Conservation (phyloP, 2,888 invertebrate genomes). For the Drosophila lutescens region DNA sequence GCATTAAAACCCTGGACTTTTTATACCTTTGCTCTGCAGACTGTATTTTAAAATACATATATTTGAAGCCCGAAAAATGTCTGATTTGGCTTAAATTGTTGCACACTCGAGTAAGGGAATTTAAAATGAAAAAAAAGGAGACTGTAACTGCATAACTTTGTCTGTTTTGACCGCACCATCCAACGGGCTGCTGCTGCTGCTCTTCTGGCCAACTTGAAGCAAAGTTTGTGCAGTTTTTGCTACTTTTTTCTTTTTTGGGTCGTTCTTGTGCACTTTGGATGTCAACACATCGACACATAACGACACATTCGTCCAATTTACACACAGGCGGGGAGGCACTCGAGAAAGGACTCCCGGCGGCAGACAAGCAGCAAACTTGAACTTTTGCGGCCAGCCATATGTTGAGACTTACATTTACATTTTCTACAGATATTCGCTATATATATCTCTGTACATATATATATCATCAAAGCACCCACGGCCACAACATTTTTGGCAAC, state of each 20-base stretch:
- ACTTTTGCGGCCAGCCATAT: slow-evolving; percentile 73
- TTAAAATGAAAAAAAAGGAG: slow-evolving; percentile 19
- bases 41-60: not conserved
- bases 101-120: slow-evolving; percentile 10
- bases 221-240: slow-evolving; percentile 37
- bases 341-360: slow-evolving; percentile 56
- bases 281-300: slow-evolving; percentile 77
- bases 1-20: not conserved
- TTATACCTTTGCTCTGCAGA: not conserved
- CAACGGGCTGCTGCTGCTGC: slow-evolving; percentile 5
- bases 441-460: slow-evolving; percentile 8
- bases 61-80: not conserved
- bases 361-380: slow-evolving; percentile 77
- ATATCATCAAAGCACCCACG: slow-evolving; percentile 66
- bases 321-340: slow-evolving; percentile 56
- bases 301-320: slow-evolving; percentile 78
- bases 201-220: slow-evolving; percentile 45
- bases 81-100: slow-evolving; percentile 11
- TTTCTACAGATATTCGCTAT: slow-evolving; percentile 18
- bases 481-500: slow-evolving; percentile 74
- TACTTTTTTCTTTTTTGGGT: slow-evolving; percentile 9
- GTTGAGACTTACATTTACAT: slow-evolving; percentile 36
- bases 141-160: slow-evolving; percentile 56
- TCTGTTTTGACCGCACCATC: slow-evolving; percentile 62
- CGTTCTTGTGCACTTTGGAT: slow-evolving; percentile 66